A percentile compares a stretch with the other conserved stretches of the same genome.
These are phyloP conservation scores for Bruchidius siliquastri DNA, from an alignment of 2,888 invertebrate species.

Conservation along the genomic window DNA sequence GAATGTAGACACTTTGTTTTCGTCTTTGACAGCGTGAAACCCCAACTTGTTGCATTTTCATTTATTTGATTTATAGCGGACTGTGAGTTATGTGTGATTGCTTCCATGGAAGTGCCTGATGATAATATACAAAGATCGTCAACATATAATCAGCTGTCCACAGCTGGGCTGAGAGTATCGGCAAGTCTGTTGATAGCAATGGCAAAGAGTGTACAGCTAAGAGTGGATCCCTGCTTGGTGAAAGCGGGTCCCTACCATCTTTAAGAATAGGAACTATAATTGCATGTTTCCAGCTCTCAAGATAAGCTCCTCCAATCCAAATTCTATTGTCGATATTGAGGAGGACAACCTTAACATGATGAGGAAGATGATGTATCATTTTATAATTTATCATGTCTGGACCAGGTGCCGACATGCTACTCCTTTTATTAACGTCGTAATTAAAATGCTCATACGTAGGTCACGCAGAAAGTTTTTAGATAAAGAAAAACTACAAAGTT, in stretches of 20 bases:
- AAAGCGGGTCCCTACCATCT: conserved; percentile 3
- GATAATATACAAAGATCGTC: conserved; percentile 8
- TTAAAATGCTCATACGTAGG: no score
- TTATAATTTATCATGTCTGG: no score
- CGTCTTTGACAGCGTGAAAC: conserved; percentile 2
- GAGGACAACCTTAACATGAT: neutral
- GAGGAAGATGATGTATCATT: no score
- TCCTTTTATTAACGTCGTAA: no score
- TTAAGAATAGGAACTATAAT: conserved; percentile 11
- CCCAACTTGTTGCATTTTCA: neutral
- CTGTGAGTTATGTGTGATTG: neutral
- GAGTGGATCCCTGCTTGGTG: conserved; percentile 10
- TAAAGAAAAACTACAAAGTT: no score
- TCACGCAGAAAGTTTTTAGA: no score
- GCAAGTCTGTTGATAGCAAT: conserved; percentile 16
- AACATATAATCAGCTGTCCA: conserved; percentile 10
- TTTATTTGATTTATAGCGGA: conserved; percentile 3
- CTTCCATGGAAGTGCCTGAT: neutral
- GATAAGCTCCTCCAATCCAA: conserved; percentile 5
- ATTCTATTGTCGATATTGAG: conserved; percentile 10
- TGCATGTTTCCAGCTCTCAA: conserved; percentile 6
- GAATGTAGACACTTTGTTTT: neutral
- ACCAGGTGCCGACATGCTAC: no score
- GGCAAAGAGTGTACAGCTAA: conserved; percentile 14
- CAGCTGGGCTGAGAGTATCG: neutral